Conservation (phyloP, 2,113 vertebrate species). For the Nasalis larvatus region DNA sequence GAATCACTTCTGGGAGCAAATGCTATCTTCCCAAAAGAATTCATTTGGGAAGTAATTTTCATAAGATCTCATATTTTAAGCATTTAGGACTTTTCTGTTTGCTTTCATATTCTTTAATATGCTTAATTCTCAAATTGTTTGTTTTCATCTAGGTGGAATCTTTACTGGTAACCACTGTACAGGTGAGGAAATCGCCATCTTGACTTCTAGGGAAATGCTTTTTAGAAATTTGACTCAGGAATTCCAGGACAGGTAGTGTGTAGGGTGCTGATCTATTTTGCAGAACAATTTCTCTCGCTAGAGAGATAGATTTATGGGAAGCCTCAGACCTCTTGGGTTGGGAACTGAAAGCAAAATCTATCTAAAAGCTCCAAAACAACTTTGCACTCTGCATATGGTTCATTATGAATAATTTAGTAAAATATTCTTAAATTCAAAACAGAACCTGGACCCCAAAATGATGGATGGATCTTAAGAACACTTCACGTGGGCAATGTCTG, state of each 20-base stretch:
- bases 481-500: neutral
- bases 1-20: neutral
- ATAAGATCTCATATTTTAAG: neutral
- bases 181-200: neutral
- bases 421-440: constrained; percentile 2
- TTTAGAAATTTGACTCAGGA: neutral
- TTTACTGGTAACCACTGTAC: neutral
- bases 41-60: neutral
- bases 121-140: neutral
- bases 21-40: neutral
- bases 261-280: neutral
- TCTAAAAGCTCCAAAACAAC: neutral
- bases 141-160: neutral
- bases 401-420: neutral
- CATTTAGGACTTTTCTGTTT: neutral
- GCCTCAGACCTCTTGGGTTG: neutral
- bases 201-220: neutral
- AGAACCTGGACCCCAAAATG: neutral
- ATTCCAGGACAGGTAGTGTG: neutral
- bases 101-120: neutral
- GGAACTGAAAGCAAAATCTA: neutral
- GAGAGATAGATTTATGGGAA: neutral
- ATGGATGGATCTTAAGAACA: neutral
- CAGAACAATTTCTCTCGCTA: neutral
- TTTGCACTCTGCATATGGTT: neutral